A percentile compares a stretch with the other conserved stretches of the same genome.
Conservation (phyloP, 2,797 vertebrate species). For the Sebastes matsubarae region DNA sequence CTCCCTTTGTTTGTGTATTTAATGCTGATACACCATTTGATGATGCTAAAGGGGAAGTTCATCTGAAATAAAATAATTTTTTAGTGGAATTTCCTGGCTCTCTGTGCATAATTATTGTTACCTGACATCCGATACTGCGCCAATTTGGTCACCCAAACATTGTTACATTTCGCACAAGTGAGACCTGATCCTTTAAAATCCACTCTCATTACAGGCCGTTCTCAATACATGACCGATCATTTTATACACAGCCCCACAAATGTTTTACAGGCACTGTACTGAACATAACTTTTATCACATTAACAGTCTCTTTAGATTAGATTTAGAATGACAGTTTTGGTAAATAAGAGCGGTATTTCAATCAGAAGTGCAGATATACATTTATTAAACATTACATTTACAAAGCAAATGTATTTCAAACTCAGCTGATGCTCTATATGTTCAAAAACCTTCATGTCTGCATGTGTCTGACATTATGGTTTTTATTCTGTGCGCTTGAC, state of each 20-base stretch:
- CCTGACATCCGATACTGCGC: rapidly evolving
- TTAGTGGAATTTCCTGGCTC: too few species aligned
- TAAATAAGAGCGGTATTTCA: neutral
- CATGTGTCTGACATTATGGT: neutral
- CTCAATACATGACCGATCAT: neutral
- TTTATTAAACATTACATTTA: conserved; percentile 33
- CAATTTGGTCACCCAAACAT: too few species aligned
- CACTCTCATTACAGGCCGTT: neutral
- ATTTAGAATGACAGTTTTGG: neutral
- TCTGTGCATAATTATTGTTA: too few species aligned
- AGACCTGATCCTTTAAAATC: neutral
- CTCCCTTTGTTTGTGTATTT: too few species aligned
- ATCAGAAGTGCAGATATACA: neutral
- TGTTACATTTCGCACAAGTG: neutral
- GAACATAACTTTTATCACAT: neutral
- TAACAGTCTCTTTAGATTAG: neutral
- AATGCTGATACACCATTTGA: too few species aligned
- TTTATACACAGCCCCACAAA: neutral
- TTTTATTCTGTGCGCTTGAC: neutral
- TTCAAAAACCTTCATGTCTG: neutral
- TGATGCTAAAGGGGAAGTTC: too few species aligned
- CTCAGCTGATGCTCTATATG: neutral
- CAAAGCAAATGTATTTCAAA: conserved; percentile 9
- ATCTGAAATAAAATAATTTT: too few species aligned
- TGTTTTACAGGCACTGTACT: neutral